Conservation (phyloP, 2,888 invertebrate species). For the Agriopis marginaria region DNA sequence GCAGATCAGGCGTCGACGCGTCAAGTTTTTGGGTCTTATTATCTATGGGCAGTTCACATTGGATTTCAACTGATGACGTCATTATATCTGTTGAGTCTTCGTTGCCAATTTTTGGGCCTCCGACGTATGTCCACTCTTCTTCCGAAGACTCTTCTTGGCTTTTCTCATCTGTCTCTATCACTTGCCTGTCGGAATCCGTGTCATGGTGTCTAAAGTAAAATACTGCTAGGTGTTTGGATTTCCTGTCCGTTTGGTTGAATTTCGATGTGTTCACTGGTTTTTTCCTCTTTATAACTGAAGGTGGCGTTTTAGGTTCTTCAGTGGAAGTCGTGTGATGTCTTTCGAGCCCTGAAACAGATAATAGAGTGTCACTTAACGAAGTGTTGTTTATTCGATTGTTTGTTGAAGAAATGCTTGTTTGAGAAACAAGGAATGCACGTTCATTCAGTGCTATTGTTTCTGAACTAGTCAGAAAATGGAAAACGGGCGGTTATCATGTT, state of each 20-base stretch:
- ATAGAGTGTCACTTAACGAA: constrained; percentile 13
- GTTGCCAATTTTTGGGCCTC: constrained; percentile 74
- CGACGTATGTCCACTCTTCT: constrained; percentile 90
- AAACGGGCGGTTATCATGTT: constrained; percentile 1
- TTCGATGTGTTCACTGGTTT: constrained; percentile 86
- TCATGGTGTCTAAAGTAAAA: constrained; percentile 95
- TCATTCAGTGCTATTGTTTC: constrained; percentile 29
- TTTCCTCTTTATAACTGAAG: constrained; percentile 81
- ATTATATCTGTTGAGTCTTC: constrained; percentile 82
- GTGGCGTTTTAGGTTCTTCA: constrained; percentile 74
- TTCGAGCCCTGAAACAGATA: constrained; percentile 68
- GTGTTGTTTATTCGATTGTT: constrained; percentile 29
- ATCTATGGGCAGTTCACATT: constrained; percentile 76
- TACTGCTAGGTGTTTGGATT: constrained; percentile 93
- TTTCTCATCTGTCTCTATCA: constrained; percentile 80
- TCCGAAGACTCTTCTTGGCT: constrained; percentile 81
- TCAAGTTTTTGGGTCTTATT: constrained; percentile 71
- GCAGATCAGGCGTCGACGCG: constrained; percentile 77
- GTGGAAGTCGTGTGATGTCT: constrained; percentile 53
- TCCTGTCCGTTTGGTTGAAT: constrained; percentile 90
- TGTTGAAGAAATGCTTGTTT: constrained; percentile 28
- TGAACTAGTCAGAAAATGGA: constrained; percentile 17
- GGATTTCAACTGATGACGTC: constrained; percentile 82
- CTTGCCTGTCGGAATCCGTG: constrained; percentile 93
- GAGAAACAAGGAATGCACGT: constrained; percentile 24